Percentiles rank a stretch among this genome's conserved stretches.
These are phyloP conservation scores for Saguinus midas DNA, from an alignment of 2,113 vertebrate species.

Conservation along the genomic window DNA sequence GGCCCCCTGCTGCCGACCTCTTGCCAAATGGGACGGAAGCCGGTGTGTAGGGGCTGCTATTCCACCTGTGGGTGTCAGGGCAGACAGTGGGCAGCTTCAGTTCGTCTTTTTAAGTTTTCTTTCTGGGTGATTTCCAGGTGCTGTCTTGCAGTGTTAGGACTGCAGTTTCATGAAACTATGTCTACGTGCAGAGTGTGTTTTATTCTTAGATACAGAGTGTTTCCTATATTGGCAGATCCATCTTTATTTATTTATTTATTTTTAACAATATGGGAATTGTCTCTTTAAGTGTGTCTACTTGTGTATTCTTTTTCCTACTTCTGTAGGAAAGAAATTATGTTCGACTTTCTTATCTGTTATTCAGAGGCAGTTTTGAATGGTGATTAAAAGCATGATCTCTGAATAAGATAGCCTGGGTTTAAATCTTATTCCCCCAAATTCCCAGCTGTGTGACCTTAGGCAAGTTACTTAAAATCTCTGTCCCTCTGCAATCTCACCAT, in stretches of 20 bases:
- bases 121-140: no score
- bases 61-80: background rate
- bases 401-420: background rate
- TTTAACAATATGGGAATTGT: rapidly evolving
- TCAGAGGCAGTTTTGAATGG: background rate
- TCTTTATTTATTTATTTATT: no score
- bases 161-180: rapidly evolving
- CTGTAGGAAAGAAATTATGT: background rate
- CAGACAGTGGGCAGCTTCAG: rapidly evolving
- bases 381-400: rapidly evolving
- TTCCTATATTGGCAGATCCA: rapidly evolving
- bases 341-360: background rate
- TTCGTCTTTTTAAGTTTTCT: no score
- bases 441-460: background rate
- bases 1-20: rapidly evolving
- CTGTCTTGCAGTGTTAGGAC: rapidly evolving
- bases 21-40: background rate
- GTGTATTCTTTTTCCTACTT: background rate
- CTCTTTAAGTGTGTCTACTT: background rate
- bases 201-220: rapidly evolving
- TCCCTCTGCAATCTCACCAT: background rate
- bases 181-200: background rate
- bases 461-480: no score
- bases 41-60: rapidly evolving
- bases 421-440: background rate